phyloP scores from a whole-genome alignment of 2,797 vertebrate genomes.

The Coreius guichenoti region DNA sequence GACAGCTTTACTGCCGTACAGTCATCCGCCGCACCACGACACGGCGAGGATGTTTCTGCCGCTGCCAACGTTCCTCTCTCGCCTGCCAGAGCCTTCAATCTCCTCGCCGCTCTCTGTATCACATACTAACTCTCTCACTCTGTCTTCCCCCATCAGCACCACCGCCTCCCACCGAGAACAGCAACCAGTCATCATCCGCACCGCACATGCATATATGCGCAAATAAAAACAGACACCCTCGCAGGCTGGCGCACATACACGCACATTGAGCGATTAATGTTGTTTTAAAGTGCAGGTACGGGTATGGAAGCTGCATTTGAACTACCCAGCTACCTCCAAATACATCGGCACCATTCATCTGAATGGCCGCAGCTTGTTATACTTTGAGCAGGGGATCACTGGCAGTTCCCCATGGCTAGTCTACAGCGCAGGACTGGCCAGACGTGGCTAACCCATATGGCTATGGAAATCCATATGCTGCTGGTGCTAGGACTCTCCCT shows the following conservation, averaged over 20 bases:
- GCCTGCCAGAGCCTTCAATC: slow-evolving; percentile 70
- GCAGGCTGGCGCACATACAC: slow-evolving; percentile 3
- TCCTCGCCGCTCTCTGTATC: slow-evolving; percentile 76
- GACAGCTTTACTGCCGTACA: slow-evolving; percentile 79
- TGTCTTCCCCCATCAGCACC: slow-evolving; percentile 59
- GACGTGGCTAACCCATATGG: slow-evolving; percentile 92
- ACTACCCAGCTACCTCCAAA: slow-evolving; percentile 25
- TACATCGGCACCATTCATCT: slow-evolving; percentile 72
- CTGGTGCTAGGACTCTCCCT: slow-evolving; percentile 85
- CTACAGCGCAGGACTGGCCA: slow-evolving; percentile 76
- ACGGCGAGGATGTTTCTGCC: slow-evolving; percentile 57
- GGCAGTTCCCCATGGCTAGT: slow-evolving; percentile 87
- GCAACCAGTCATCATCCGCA: slow-evolving; percentile 58
- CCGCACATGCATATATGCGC: slow-evolving; percentile 33
- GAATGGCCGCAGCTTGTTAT: slow-evolving; percentile 89
- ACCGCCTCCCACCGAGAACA: slow-evolving; percentile 57
- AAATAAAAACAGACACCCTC: slow-evolving; percentile 53
- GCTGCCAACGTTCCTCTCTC: slow-evolving; percentile 71
- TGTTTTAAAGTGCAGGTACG: not conserved
- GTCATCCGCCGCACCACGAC: slow-evolving; percentile 64
- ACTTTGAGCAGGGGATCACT: slow-evolving; percentile 82
- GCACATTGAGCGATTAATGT: slow-evolving; percentile 34
- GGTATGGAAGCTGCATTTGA: not conserved
- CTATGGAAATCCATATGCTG: slow-evolving; percentile 97
- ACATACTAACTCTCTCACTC: slow-evolving; percentile 70